phyloP scores from a whole-genome alignment of 2,797 vertebrate species.

The Pseudochromis fuscus region DNA sequence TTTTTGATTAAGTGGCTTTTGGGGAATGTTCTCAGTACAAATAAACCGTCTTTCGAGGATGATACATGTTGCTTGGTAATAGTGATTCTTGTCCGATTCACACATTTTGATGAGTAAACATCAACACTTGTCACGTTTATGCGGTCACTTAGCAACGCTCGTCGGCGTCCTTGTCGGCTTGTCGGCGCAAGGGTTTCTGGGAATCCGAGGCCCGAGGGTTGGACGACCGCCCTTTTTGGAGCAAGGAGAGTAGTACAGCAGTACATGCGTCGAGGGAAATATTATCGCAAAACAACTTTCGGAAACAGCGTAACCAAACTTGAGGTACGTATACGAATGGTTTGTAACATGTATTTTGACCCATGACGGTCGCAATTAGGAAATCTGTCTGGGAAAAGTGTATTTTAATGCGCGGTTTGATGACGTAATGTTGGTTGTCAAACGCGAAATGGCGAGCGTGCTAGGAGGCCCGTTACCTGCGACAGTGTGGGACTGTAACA shows the following conservation, averaged over 20 bases:
- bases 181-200: slow-evolving; percentile 81
- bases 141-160: slow-evolving; percentile 75
- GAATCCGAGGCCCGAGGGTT: slow-evolving; percentile 82
- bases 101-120: not conserved
- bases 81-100: no score
- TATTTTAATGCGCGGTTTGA: slow-evolving; percentile 96
- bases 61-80: no score
- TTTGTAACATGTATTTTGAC: slow-evolving; percentile 22
- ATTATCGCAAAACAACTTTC: slow-evolving; percentile 69
- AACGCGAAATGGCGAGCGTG: slow-evolving; percentile 85
- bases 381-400: slow-evolving; percentile 82
- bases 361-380: slow-evolving; percentile 24
- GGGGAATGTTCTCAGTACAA: no score
- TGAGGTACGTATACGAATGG: slow-evolving; percentile 70
- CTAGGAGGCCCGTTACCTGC: slow-evolving; percentile 74
- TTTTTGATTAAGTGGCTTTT: no score
- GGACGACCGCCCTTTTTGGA: slow-evolving; percentile 87
- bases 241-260: slow-evolving; percentile 78
- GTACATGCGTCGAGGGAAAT: slow-evolving; percentile 73
- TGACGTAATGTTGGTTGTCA: slow-evolving; percentile 91
- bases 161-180: slow-evolving; percentile 58
- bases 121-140: not conserved
- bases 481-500: not conserved
- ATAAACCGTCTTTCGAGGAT: no score
- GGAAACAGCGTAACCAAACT: slow-evolving; percentile 50